Evolutionary conservation across 2,797 vertebrate species (phyloP), one percentile per base, ranked within the genome.

Genomic region (Anisognathus igniventris): DNA sequence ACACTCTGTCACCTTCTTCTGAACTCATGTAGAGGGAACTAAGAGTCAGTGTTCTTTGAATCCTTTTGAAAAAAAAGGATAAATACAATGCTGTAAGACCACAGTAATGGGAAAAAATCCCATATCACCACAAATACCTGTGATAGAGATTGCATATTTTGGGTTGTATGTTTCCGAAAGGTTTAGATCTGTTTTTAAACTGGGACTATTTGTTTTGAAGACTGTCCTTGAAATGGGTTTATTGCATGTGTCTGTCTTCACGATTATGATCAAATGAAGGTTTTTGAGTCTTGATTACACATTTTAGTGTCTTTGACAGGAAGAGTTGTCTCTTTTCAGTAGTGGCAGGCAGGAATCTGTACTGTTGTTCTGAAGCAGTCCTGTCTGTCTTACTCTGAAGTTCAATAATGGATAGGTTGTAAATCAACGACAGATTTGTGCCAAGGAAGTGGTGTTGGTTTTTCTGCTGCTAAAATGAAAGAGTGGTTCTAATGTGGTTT

Each of bases 11-110:
- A 12, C 37, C 47, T 6, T 70, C 56, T 71, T 79, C 35, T 47
- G 9, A 51, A 18, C 31, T 31, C 0, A 0, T 17, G 10, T 53
- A 11, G 47, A 40, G 56, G 44, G 28, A 57, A 8, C 25, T 83
- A 42, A 54, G 66, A 73, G 13, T 83, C 12, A 6, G 2, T 75
- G 9, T 58, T 60, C 3, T 73, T 78, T 56, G 31, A 78, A 20
- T 88, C 6, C 22, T 54, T 61, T 6, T 61, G 42, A 3, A 45
- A 31, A 60, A 60, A 37, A 37, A 16, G 5, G 12, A 16, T 44
- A 27, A 90, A 73, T 30, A 62, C 8, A 50, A 2, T 61, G 45
- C n/a, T 71, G 7, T 17, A 45, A 48, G 42, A 24, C 23, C 53
- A 14, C 9, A 22, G 30, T 42, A 42, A 66, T 48, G 25, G 42